Conservation (phyloP, 2,113 vertebrate genomes). For the Caranx melampygus region DNA sequence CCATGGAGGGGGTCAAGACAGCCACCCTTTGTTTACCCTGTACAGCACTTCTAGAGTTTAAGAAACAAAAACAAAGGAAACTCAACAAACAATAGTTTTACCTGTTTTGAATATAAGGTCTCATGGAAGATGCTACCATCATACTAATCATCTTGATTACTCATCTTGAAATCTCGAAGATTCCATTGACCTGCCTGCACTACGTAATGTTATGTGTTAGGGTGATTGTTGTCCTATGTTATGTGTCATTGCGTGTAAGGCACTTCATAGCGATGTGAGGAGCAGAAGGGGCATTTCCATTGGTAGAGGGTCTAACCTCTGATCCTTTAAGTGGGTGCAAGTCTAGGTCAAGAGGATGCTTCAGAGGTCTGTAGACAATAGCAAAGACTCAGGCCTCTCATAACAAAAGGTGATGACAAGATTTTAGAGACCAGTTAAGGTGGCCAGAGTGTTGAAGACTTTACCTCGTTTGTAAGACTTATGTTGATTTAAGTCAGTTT, state of each 20-base stretch:
- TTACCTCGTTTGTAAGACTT: not conserved
- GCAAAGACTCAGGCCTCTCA: conserved; percentile 30
- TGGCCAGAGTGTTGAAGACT: not conserved
- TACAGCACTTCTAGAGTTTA: not conserved
- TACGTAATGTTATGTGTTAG: not conserved
- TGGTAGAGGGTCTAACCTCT: conserved; percentile 70
- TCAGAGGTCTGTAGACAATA: conserved; percentile 67
- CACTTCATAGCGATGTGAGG: no score
- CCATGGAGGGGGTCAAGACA: not conserved
- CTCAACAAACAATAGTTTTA: not conserved
- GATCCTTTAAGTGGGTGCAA: conserved; percentile 81
- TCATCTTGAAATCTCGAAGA: not conserved
- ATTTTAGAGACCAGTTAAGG: conserved; percentile 2
- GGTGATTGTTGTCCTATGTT: no score
- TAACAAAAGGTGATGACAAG: conserved; percentile 26
- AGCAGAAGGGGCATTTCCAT: conserved; percentile 37
- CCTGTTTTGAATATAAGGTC: not conserved
- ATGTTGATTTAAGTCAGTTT: not conserved
- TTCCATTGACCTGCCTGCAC: conserved; percentile 29
- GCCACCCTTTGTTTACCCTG: no score
- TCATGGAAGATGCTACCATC: not conserved
- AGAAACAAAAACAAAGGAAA: not conserved
- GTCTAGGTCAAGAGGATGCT: conserved; percentile 80
- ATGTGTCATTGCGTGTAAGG: no score
- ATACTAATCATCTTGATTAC: conserved; percentile 9